Base-by-base conservation (phyloP, 2,888 invertebrate species). In the Masnerella sp. region DNA sequence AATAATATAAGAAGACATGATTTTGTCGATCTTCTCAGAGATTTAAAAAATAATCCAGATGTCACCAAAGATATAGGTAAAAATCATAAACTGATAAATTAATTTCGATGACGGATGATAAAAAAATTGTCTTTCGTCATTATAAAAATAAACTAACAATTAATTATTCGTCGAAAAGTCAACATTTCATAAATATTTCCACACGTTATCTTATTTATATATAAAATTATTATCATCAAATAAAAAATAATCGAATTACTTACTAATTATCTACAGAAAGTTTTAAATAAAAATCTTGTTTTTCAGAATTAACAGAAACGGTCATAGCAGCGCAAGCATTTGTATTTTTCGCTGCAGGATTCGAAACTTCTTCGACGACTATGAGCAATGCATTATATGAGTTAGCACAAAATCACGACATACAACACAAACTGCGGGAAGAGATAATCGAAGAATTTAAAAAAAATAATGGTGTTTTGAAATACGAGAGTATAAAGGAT, bases 341-440 rank as follows among this genome's bases (percentile, higher is more conserved):
- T 40, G 79, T 88, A 5, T 89, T 89, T 77, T 87, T 88, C 64
- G 40, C 84, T n/a, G 89, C 88, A 18, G 89, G 89, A 5, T 89
- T 88, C 72, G 88, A 89, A 77, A 88, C 88, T 0, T 88, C 88
- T 0, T 88, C 89, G 0, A 82, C 87, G 0, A 86, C 88, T 0
- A 83, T 89, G 61, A 85, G 85, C 30, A 84, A 88, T 71, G 80
- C 83, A 5, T 79, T 88, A 0, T 88, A 88, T 64, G 85, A 87
- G 61, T 80, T 89, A 5, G 88, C 89, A 0, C 71, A 83, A 4
- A 80, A 89, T 75, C 87, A 83, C 1, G 80, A 85, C 1, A 79
- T 87, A 1, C 89, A 89, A 76, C 83, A 87, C 4, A 84, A 79
- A 38, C 73, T 88, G 15, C 76, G 84, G n/a, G 42, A 81, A 7